phyloP scores from a whole-genome alignment of 2,797 vertebrate genomes.

The Lithobates sylvaticus region DNA sequence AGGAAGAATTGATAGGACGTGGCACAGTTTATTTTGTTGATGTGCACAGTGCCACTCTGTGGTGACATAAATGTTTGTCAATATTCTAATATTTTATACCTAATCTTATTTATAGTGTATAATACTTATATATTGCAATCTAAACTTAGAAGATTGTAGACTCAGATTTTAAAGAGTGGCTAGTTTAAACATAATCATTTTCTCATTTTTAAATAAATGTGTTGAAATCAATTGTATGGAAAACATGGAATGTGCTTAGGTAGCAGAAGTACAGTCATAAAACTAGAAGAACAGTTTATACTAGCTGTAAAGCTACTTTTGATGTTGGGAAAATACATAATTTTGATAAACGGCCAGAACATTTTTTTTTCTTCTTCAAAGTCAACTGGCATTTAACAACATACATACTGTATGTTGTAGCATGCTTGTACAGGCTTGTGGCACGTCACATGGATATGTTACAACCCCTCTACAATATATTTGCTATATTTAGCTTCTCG shows the following conservation, averaged over 20 bases:
- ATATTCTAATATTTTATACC: too few species aligned
- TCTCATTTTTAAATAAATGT: neutral
- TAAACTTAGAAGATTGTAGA: too few species aligned
- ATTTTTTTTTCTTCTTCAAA: neutral
- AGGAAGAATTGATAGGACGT: too few species aligned
- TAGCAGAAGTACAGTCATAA: slow-evolving; percentile 2
- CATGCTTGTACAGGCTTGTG: slow-evolving; percentile 3
- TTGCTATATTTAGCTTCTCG: slow-evolving; percentile 15
- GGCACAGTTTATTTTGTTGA: too few species aligned
- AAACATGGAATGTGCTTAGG: neutral
- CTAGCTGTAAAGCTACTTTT: slow-evolving; percentile 3
- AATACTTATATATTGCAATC: neutral
- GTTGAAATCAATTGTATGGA: neutral
- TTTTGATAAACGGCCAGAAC: slow-evolving; percentile 22
- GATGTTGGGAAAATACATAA: slow-evolving; percentile 14
- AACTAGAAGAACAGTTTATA: neutral
- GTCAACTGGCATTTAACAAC: neutral
- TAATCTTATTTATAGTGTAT: neutral
- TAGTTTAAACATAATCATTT: neutral
- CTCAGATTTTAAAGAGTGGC: too few species aligned
- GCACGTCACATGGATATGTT: neutral
- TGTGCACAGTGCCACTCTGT: too few species aligned
- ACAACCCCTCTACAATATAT: neutral
- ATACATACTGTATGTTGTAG: neutral
- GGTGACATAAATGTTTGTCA: too few species aligned